Evolutionary conservation across 2,888 invertebrate genomes (phyloP), one percentile per base, ranked within the genome.

Genomic region (Thymelicus acteon): DNA sequence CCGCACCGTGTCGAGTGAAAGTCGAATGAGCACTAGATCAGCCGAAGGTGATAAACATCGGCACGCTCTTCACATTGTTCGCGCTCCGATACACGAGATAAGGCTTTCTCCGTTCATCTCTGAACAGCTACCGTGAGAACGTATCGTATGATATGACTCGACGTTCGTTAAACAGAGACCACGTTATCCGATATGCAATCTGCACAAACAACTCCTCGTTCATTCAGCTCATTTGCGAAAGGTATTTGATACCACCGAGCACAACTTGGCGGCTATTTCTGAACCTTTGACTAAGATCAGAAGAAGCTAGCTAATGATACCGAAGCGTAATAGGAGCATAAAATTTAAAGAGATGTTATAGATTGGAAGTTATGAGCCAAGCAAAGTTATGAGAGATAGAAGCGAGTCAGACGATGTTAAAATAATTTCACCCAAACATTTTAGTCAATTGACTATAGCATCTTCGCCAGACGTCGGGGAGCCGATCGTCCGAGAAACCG

Each of bases 11-110:
- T 75, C 77, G 82, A 88, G 90, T 88, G 91, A 91, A 91, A 91
- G 90, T 90, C 84, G 80, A 88, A 86, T 88, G 81, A 84, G 82
- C 87, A 86, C 87, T 87, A 84, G 88, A 89, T 90, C 87, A 83
- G 83, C 85, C 84, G 82, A 80, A 80, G 79, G 81, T 83, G 92
- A 92, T 93, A 92, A 87, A 82, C 83, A 88, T 90, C 91, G 85
- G 85, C 91, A 89, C 86, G 90, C 90, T 92, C 90, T 87, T 87
- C 88, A 82, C 90, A 90, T 93, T 92, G 92, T 93, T 89, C 84
- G 85, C 87, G 87, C 85, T 86, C 85, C 86, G 91, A 91, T 92
- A 89, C 85, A 83, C 83, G 82, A 89, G 93, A 93, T 92, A 92
- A 91, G 85, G 88, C 91, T 92, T 90, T 92, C 89, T 88, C 90